Conservation (phyloP, 1,140 invertebrate species). For the Drosophila quadrilineata region DNA sequence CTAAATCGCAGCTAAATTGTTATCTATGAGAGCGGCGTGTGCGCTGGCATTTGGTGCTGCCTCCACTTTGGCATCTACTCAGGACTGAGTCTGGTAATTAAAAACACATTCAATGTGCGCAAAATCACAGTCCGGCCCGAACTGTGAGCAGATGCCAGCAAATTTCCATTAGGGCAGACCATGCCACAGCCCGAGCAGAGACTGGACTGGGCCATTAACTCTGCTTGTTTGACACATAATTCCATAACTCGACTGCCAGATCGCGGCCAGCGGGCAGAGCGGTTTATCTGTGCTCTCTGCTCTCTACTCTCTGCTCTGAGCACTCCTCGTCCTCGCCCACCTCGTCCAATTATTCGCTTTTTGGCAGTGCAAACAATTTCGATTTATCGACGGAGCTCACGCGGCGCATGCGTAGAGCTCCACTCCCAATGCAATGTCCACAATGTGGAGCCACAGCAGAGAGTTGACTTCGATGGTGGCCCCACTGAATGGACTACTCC, state of each 20-base stretch:
- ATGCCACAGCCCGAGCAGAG: background rate
- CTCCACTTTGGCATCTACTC: slow-evolving; percentile 50
- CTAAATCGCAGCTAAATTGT: slow-evolving; percentile 78
- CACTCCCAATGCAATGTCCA: too few species aligned
- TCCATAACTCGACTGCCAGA: slow-evolving; percentile 66
- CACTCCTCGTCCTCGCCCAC: too few species aligned
- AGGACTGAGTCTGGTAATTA: slow-evolving; percentile 58
- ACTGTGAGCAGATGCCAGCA: slow-evolving; percentile 16
- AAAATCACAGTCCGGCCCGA: slow-evolving; percentile 64
- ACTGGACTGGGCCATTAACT: slow-evolving; percentile 63
- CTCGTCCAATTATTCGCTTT: slow-evolving; percentile 77
- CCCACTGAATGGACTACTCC: background rate
- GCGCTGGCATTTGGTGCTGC: slow-evolving; percentile 60
- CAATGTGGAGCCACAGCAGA: too few species aligned
- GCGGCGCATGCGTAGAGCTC: slow-evolving; percentile 62
- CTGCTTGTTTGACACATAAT: slow-evolving; percentile 77
- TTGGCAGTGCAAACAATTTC: slow-evolving; percentile 79
- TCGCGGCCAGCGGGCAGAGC: slow-evolving; percentile 24
- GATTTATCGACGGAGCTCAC: slow-evolving; percentile 76
- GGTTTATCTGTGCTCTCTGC: slow-evolving; percentile 14
- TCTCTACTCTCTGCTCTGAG: background rate
- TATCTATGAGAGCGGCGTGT: slow-evolving; percentile 77
- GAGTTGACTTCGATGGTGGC: slow-evolving; percentile 29
- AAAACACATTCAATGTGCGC: slow-evolving; percentile 78
- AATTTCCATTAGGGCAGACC: slow-evolving; percentile 2